A percentile compares a stretch with the other conserved stretches of the same genome.
Evolutionary conservation across 2,888 invertebrate species (phyloP).

Genomic region (Dryobota labecula): DNA sequence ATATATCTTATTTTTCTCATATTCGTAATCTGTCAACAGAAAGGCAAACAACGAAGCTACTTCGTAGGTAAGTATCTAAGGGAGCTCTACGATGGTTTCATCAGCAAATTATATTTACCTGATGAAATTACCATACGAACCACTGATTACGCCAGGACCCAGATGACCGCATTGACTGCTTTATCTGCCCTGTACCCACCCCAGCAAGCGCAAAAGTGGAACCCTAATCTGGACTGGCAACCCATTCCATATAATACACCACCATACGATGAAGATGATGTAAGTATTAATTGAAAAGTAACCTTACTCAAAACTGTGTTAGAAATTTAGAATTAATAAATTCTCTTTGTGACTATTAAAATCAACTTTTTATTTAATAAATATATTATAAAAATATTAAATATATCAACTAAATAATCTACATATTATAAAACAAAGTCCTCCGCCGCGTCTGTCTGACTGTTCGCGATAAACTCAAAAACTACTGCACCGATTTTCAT

Average conservation of each 20-base stretch:
- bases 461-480: too few species aligned
- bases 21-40: slow-evolving; percentile 73
- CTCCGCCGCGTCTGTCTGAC: too few species aligned
- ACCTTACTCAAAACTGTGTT: neutral
- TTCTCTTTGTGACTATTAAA: too few species aligned
- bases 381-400: too few species aligned
- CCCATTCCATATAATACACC: slow-evolving; percentile 91
- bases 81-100: slow-evolving; percentile 82
- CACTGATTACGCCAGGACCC: slow-evolving; percentile 93
- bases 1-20: slow-evolving; percentile 3
- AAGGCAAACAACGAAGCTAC: slow-evolving; percentile 88
- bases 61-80: slow-evolving; percentile 87
- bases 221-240: slow-evolving; percentile 91
- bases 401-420: too few species aligned
- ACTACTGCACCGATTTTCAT: too few species aligned
- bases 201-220: slow-evolving; percentile 89
- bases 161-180: slow-evolving; percentile 93
- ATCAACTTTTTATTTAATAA: too few species aligned
- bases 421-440: too few species aligned
- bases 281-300: slow-evolving; percentile 70
- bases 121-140: slow-evolving; percentile 90
- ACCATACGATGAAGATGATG: slow-evolving; percentile 81
- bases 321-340: too few species aligned
- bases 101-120: slow-evolving; percentile 85
- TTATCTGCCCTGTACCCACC: slow-evolving; percentile 93